These are phyloP conservation scores for Myotis planiceps DNA, from an alignment of 2,797 vertebrate genomes.

Conservation along the genomic window DNA sequence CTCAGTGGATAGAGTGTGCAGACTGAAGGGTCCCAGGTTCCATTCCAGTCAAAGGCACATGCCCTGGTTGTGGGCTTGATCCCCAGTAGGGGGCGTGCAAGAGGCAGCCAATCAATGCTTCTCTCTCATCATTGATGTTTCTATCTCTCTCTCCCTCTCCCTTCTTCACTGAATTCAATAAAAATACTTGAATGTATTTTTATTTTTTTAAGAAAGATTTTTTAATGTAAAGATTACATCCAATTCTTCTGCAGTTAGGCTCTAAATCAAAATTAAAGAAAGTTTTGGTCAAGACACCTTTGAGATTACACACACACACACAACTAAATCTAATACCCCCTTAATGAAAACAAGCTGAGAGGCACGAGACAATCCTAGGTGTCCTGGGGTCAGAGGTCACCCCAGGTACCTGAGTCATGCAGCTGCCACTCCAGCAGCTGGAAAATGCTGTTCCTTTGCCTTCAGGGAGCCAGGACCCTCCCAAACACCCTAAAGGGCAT, in stretches of 20 bases:
- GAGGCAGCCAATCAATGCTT: no score
- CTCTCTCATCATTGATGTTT: no score
- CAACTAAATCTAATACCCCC: not conserved
- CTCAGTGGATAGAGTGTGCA: no score
- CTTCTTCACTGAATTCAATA: no score
- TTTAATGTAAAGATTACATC: slow-evolving; percentile 25
- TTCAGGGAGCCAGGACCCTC: not conserved
- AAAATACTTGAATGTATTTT: no score
- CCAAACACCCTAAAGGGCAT: not conserved
- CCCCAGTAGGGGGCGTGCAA: no score
- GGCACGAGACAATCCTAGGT: not conserved
- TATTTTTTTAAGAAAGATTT: not conserved
- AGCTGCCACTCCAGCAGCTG: not conserved
- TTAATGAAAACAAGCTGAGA: not conserved
- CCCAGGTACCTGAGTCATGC: not conserved
- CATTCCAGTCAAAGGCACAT: no score
- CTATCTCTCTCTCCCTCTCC: no score
- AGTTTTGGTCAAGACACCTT: not conserved
- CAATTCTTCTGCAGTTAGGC: slow-evolving; percentile 20
- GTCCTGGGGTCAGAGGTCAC: not conserved
- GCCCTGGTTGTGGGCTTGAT: no score
- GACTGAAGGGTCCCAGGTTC: no score
- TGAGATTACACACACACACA: not conserved
- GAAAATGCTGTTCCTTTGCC: not conserved
- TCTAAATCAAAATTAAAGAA: slow-evolving; percentile 50